Conservation (phyloP, 1,140 invertebrate genomes). For the Maniola jurtina region DNA sequence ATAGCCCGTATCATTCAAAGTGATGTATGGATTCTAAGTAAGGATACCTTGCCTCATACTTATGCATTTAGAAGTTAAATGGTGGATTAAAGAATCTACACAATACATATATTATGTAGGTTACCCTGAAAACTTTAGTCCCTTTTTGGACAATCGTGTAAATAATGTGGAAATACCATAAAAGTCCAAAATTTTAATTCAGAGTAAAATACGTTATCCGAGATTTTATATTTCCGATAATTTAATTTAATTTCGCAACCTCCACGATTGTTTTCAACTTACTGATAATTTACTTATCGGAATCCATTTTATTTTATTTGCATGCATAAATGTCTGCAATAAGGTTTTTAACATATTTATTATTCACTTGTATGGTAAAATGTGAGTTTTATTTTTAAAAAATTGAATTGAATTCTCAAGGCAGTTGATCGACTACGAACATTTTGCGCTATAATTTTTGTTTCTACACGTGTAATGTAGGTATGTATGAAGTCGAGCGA, state of each 20-base stretch:
- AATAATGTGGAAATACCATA: not conserved
- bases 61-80: no score
- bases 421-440: no score
- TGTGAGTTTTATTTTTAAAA: not conserved
- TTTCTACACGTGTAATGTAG: no score
- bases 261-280: constrained; percentile 17
- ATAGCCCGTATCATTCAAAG: no score
- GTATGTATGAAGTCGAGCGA: no score
- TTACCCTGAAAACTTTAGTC: no score
- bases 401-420: not conserved
- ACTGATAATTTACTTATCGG: constrained; percentile 22
- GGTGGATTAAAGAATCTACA: no score
- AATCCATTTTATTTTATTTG: constrained; percentile 6
- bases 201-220: constrained; percentile 10
- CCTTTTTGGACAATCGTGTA: not conserved
- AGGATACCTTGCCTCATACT: no score
- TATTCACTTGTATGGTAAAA: not conserved
- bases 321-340: not conserved
- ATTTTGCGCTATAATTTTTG: no score
- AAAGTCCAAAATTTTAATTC: constrained; percentile 19
- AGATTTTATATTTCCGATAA: constrained; percentile 15
- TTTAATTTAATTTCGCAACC: constrained; percentile 22
- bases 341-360: constrained; percentile 6
- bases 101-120: no score
- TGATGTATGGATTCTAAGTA: no score